Evolutionary conservation across 1,140 invertebrate species (phyloP).

Genomic region (Panagrolaimus sp.): DNA sequence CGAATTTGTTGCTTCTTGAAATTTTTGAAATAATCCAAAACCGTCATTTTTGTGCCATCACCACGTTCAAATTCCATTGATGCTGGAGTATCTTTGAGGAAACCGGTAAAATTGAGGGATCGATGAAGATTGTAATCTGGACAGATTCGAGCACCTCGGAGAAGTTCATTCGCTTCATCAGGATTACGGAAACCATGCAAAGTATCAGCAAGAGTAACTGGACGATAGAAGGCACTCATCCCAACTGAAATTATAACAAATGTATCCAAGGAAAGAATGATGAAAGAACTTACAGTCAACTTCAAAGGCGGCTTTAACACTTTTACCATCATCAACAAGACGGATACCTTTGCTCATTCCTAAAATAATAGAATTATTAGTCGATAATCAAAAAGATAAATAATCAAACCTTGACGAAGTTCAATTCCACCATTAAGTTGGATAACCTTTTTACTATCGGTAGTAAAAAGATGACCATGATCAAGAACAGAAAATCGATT

Average conservation of each 20-base stretch:
- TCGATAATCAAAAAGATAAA: too few species aligned
- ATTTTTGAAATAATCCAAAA: background rate
- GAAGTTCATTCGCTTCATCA: background rate
- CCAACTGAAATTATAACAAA: background rate
- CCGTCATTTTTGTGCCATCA: background rate
- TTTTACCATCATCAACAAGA: background rate
- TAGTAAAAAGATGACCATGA: background rate
- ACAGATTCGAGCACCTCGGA: background rate
- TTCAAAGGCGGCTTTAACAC: background rate
- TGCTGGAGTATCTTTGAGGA: background rate
- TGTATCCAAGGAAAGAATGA: background rate
- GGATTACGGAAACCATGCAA: background rate
- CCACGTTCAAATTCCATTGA: background rate
- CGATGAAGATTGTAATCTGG: background rate
- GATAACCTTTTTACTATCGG: background rate
- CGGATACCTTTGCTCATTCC: constrained; percentile 4
- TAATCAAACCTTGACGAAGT: background rate
- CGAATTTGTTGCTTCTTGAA: background rate
- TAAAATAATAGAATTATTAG: too few species aligned
- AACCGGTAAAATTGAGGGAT: background rate
- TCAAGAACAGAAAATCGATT: background rate
- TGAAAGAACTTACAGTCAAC: background rate
- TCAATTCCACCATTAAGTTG: background rate
- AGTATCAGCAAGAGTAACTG: background rate
- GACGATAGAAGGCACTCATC: background rate